Base-by-base conservation (phyloP, 2,888 invertebrate genomes). In the Machimus rusticus region DNA sequence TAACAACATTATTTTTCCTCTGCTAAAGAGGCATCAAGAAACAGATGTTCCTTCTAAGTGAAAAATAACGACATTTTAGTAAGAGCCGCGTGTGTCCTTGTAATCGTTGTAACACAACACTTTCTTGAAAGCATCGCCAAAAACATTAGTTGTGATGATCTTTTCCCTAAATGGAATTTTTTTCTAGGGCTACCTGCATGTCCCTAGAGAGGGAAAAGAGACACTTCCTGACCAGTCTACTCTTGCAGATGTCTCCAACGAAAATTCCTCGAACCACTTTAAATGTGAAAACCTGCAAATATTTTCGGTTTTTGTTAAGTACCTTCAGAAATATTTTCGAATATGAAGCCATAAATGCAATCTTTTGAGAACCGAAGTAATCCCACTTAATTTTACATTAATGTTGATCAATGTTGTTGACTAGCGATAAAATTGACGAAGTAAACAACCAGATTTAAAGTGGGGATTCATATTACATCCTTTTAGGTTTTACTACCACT, bases 361-460 rank as follows among this genome's bases (percentile, higher is more conserved):
- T 76, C 6, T 34, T 34, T 31, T 76, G 31, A 76, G 37, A 34
- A 9, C 76, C 34, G n/a, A n/a, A 55, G 34, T 81, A 43, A 19
- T 66, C 16, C 84, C 84, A 84, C 43, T 84, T 66, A 84, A 39
- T 84, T 84, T 84, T 84, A 84, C 84, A 84, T 74, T 84, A 84
- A 84, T 51, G 51, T 37, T 23, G 66, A 84, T 34, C 66, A 39
- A 39, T 37, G 19, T 39, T 43, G 16, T 6, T n/a, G 16, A 23
- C 34, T 37, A 84, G 66, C 84, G 19, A 74, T 39, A 43, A 84
- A 84, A 23, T 37, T 28, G 34, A 19, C 31, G 34, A 34, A 66
- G 34, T 43, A 79, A 84, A 84, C 74, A 84, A 74, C 31, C 37
- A 23, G 19, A 5, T 28, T n/a, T 84, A 2, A 55, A 81, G 51